Conservation (phyloP, 2,113 vertebrate genomes). For the Rhinopomastus cyanomelas region DNA sequence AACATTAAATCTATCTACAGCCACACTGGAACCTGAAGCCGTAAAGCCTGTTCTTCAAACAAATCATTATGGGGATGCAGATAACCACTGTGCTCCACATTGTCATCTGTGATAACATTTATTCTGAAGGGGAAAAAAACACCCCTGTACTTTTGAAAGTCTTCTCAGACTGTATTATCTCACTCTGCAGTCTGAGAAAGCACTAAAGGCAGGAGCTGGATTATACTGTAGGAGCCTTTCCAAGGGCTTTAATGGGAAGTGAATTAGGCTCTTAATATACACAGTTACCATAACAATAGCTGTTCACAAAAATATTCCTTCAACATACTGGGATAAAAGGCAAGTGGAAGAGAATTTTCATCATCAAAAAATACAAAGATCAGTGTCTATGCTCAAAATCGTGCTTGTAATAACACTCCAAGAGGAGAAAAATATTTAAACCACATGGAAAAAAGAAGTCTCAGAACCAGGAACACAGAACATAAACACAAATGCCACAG, state of each 20-base stretch:
- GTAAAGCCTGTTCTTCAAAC: background rate
- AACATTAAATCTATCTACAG: background rate
- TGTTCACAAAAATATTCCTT: slow-evolving; percentile 30
- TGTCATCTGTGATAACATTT: background rate
- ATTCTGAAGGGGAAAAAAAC: background rate
- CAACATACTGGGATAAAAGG: background rate
- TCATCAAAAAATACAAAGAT: background rate
- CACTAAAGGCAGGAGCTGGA: background rate
- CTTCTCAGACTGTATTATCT: background rate
- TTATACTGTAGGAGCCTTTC: background rate
- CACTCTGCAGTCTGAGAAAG: background rate
- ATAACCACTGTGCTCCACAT: background rate
- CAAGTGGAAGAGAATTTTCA: background rate
- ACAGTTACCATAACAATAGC: slow-evolving; percentile 61
- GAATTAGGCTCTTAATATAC: slow-evolving; percentile 51
- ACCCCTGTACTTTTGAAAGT: background rate
- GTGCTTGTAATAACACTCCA: background rate
- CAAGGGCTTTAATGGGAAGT: slow-evolving; percentile 29
- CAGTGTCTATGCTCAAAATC: background rate
- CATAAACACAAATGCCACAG: background rate
- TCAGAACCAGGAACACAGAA: background rate
- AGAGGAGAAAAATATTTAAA: background rate
- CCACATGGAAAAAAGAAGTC: background rate
- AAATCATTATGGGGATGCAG: background rate
- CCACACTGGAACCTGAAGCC: background rate